A percentile compares a stretch with the other conserved stretches of the same genome.
phyloP scores from a whole-genome alignment of 2,888 invertebrate species.

The Polia nebulosa region DNA sequence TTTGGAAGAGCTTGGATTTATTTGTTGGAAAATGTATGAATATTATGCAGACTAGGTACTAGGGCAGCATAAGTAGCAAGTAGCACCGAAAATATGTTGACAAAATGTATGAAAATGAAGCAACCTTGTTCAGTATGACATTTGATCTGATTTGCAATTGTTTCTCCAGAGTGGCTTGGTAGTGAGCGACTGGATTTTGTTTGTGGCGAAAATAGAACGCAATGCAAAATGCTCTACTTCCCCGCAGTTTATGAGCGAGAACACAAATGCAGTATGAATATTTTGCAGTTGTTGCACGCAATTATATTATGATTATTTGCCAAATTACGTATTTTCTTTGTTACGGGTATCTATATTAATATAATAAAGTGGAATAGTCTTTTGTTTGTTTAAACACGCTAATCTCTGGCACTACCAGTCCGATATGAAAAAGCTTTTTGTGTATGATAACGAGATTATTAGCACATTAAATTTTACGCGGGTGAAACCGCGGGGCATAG shows the following conservation, averaged over 20 bases:
- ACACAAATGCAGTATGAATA: neutral
- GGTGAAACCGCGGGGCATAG: no score
- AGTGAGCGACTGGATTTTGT: constrained; percentile 18
- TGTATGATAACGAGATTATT: no score
- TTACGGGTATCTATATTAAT: no score
- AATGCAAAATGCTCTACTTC: constrained; percentile 26
- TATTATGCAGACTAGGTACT: constrained; percentile 18
- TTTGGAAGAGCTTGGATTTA: constrained; percentile 2
- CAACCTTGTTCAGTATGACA: constrained; percentile 13
- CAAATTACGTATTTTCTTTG: constrained; percentile 1
- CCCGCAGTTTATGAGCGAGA: constrained; percentile 20
- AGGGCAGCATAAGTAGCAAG: constrained; percentile 1
- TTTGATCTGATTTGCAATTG: constrained; percentile 21
- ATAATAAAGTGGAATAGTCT: no score
- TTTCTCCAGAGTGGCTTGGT: constrained; percentile 18
- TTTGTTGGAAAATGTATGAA: constrained; percentile 13
- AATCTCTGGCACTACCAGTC: no score
- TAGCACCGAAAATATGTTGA: constrained; percentile 13
- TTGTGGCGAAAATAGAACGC: constrained; percentile 34
- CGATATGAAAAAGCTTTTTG: no score
- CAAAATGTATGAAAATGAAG: constrained; percentile 21
- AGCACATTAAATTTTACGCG: no score
- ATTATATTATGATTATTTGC: no score
- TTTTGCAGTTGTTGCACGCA: neutral
- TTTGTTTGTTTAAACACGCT: no score